Evolutionary conservation across 2,113 vertebrate species (phyloP), one percentile per base, ranked within the genome.

Genomic region (Cheilinus undulatus): DNA sequence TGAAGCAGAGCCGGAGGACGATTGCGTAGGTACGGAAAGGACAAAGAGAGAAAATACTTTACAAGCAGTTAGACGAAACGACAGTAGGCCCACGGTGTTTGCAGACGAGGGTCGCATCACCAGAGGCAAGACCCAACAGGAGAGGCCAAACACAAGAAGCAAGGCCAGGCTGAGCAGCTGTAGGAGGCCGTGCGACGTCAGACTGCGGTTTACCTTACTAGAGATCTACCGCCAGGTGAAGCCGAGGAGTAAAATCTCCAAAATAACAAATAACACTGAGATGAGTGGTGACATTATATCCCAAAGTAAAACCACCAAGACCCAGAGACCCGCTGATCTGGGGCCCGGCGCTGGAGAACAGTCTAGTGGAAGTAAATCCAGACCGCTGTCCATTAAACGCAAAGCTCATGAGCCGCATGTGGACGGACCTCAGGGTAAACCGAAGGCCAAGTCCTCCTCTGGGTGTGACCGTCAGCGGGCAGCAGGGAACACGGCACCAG

Each of bases 61-160:
- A 0, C 3, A 19, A 24, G 30, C 38, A 27, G 9, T 15, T 8
- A 56, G 11, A 22, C 17, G 24, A 1, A 6, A 2, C 11, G 12
- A 3, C 13, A 10, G 14, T 7, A 2, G 13, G 2, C 9, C 8
- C 4, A 14, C 14, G 56, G 7, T 20, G 32, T 1, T 27, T 3
- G 48, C 48, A 54, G 46, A 22, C 9, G 34, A 64, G 24, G 50
- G 26, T 0, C 61, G 65, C 1, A 3, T 4, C 64, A 62, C 81
- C 0, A 63, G 40, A 75, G 52, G 73, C 51, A 79, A 70, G 56
- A 67, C 54, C 66, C 28, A 30, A 1, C 50, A 19, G 5, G 14
- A 28, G 22, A 34, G 27, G 45, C 30, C 54, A 4, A 49, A 69
- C 51, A 64, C 43, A 3, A 40, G 61, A n/a, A 49, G 24, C 49